Evolutionary conservation across 2,888 invertebrate species (phyloP), one percentile per base, ranked within the genome.

Genomic region (Ischnura elegans): DNA sequence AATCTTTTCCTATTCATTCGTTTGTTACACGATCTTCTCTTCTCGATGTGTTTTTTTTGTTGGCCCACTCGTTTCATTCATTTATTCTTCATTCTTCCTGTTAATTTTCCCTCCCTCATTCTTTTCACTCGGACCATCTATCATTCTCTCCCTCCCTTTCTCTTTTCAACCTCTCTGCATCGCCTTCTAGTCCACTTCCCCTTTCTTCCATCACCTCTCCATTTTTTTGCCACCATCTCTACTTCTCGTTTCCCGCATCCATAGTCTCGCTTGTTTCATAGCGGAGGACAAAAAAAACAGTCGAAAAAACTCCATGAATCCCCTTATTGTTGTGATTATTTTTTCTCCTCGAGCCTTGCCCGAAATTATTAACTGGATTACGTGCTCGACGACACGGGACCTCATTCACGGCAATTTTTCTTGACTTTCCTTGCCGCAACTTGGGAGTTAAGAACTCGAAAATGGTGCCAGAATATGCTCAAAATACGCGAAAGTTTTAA

Each of bases 81-180:
- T 36, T 36, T 16, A 6, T 76, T 10, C 5, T 76, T 61, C 6
- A 1, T n/a, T 6, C 61, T 61, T n/a, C 76, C 36, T 76, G 29
- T 76, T 76, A 36, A 36, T 29, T 10, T 76, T 29, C 16, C 2
- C 36, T n/a, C 36, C 25, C 36, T 76, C 29, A 29, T 8, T 29
- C 76, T 5, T 16, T 76, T 76, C 36, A 29, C 3, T 4, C 4
- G 10, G 61, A n/a, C 61, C 61, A 61, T 61, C 61, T 25, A 61
- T 61, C 61, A 61, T n/a, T 61, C n/a, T 61, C 61, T 61, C 61
- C n/a, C n/a, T 61, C n/a, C 61, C n/a, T 25, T n/a, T n/a, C 51
- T 19, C 25, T 61, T 61, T n/a, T 61, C 61, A 6, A 2, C n/a
- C 61, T n/a, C n/a, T 61, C 61, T 19, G 16, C 61, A 10, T 25